These are phyloP conservation scores for Calidris pugnax DNA, from an alignment of 2,113 vertebrate genomes.

Conservation along the genomic window DNA sequence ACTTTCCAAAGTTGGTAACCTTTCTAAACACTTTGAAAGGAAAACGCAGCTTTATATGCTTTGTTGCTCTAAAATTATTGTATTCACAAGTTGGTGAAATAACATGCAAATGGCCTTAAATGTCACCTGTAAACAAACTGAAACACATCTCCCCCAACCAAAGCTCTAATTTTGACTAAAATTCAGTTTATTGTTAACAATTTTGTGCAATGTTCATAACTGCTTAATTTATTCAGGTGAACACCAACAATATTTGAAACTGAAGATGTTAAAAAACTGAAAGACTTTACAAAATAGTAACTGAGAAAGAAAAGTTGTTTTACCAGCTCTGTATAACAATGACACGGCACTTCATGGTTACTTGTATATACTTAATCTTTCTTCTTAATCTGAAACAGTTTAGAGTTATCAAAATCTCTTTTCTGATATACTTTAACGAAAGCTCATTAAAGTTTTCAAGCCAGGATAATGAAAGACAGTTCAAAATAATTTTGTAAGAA, in stretches of 20 bases:
- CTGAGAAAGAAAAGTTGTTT: background rate
- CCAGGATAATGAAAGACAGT: background rate
- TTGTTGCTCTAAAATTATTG: background rate
- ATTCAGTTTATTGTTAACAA: background rate
- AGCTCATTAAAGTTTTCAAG: background rate
- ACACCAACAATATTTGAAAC: background rate
- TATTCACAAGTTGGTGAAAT: background rate
- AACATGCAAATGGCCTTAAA: background rate
- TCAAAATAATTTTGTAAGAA: background rate
- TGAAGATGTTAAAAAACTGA: background rate
- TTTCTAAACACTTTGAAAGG: background rate
- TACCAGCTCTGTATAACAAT: background rate
- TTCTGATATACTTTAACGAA: background rate
- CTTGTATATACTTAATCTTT: background rate
- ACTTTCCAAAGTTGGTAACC: background rate
- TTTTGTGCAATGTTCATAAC: background rate
- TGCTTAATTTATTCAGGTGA: background rate
- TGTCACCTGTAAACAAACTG: background rate
- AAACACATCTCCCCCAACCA: background rate
- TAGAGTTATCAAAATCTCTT: background rate
- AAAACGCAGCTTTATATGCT: background rate
- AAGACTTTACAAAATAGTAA: background rate
- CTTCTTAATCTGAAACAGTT: background rate
- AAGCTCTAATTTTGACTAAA: background rate
- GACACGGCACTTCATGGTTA: background rate